Percentiles rank a stretch among this genome's conserved stretches.
phyloP scores from a whole-genome alignment of 2,888 invertebrate genomes.

The Carterocephalus palaemon region DNA sequence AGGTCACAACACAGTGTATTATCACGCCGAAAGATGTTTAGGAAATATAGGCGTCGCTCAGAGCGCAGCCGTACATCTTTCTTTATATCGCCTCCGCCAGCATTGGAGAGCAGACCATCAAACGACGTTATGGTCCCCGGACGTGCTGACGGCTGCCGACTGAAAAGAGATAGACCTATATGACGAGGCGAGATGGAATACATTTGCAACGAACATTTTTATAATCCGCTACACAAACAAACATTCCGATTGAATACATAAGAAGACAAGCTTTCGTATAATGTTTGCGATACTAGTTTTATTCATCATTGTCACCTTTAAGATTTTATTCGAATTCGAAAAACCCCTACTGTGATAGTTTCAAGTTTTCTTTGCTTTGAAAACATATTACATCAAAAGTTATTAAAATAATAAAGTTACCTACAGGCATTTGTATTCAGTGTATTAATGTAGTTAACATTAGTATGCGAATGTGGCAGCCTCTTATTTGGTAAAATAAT shows the following conservation, averaged over 20 bases:
- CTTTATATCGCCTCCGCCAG: constrained; percentile 70
- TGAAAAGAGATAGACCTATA: constrained; percentile 55
- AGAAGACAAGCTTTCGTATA: constrained; percentile 43
- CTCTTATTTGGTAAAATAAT: too few species aligned
- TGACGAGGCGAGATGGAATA: constrained; percentile 49
- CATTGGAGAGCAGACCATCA: constrained; percentile 80
- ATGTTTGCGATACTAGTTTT: background rate
- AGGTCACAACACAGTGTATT: constrained; percentile 63
- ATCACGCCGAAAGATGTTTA: constrained; percentile 76
- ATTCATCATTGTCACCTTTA: background rate
- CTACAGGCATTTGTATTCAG: too few species aligned
- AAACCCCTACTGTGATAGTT: too few species aligned
- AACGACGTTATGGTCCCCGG: constrained; percentile 76
- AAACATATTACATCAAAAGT: too few species aligned
- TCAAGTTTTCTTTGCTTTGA: too few species aligned
- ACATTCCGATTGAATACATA: constrained; percentile 39
- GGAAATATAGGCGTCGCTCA: constrained; percentile 77
- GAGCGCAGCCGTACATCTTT: constrained; percentile 77
- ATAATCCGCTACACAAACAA: constrained; percentile 69
- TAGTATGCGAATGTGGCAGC: too few species aligned
- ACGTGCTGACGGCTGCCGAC: constrained; percentile 66
- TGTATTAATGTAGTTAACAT: too few species aligned
- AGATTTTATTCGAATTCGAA: too few species aligned
- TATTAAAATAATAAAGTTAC: too few species aligned
- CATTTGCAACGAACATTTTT: constrained; percentile 69